Percentiles rank a stretch among this genome's conserved stretches.
phyloP scores from a whole-genome alignment of 2,888 invertebrate species.

The Lithophane semibrunnea region DNA sequence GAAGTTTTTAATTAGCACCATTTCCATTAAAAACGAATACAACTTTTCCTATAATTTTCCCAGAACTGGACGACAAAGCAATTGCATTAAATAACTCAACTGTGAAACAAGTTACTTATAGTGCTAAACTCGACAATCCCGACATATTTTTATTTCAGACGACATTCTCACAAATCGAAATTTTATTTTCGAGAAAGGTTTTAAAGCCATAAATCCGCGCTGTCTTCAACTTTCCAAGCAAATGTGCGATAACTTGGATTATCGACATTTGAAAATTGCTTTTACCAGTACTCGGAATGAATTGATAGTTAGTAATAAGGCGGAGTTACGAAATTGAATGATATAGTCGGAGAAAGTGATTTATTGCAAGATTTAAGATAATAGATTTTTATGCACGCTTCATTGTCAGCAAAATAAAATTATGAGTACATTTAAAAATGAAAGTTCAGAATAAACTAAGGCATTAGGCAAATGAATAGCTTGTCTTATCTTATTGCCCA shows the following conservation, averaged over 20 bases:
- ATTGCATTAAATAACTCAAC: constrained; percentile 14
- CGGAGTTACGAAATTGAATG: constrained; percentile 31
- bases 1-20: constrained; percentile 9
- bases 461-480: not conserved
- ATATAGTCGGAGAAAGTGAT: constrained; percentile 8
- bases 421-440: not conserved
- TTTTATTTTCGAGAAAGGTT: constrained; percentile 52
- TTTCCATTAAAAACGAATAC: not conserved
- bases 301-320: constrained; percentile 52
- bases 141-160: constrained; percentile 44
- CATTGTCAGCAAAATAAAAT: not conserved
- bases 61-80: not conserved
- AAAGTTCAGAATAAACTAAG: not conserved
- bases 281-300: constrained; percentile 40
- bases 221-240: constrained; percentile 53
- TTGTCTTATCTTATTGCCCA: too few relatives aligned
- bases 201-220: constrained; percentile 52
- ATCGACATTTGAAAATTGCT: constrained; percentile 56
- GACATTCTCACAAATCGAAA: constrained; percentile 50
- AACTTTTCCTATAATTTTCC: not conserved
- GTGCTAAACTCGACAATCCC: constrained; percentile 12
- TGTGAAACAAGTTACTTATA: constrained; percentile 1
- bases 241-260: constrained; percentile 57
- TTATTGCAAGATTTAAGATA: not conserved
- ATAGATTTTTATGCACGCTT: not conserved